Percentiles rank a stretch among this genome's conserved stretches.
Conservation (phyloP, 1,140 invertebrate genomes). For the Platyura marginata region DNA sequence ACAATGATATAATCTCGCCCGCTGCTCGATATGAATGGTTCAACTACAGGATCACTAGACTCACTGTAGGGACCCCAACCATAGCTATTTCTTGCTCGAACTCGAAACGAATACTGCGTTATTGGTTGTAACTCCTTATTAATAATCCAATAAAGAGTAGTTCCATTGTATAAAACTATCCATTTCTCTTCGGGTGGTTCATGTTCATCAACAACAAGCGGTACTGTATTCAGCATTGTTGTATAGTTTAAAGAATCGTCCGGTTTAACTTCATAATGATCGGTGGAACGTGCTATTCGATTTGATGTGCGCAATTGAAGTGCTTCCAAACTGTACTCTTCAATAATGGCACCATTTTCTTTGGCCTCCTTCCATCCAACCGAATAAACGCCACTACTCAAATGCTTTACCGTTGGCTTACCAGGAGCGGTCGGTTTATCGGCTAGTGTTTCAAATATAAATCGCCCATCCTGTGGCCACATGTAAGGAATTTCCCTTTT, state of each 20-base stretch:
- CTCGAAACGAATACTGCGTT: conserved; percentile 48
- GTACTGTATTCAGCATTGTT: background rate
- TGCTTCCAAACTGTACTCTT: conserved; percentile 39
- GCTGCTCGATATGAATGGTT: conserved; percentile 17
- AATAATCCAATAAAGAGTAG: conserved; percentile 60
- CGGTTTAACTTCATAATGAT: background rate
- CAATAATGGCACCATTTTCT: conserved; percentile 42
- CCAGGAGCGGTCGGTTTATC: conserved; percentile 47
- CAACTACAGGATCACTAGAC: conserved; percentile 32
- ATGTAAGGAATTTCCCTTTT: conserved; percentile 33
- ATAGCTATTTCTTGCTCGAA: conserved; percentile 56
- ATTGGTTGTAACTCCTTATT: conserved; percentile 37
- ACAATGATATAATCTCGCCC: conserved; percentile 28
- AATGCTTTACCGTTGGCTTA: conserved; percentile 38
- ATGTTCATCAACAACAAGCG: conserved; percentile 14
- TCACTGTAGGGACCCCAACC: conserved; percentile 58
- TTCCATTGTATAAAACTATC: conserved; percentile 62
- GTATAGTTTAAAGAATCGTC: background rate
- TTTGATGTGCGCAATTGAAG: conserved; percentile 11
- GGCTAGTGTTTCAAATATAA: conserved; percentile 54
- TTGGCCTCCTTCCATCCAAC: conserved; percentile 48
- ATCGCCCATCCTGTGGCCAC: conserved; percentile 46
- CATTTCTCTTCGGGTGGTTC: conserved; percentile 34
- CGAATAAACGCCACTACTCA: conserved; percentile 45
- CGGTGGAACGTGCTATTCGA: conserved; percentile 1